Percentiles rank a stretch among this genome's conserved stretches.
Conservation (phyloP, 2,888 invertebrate genomes). For the Ceriagrion tenellum region DNA sequence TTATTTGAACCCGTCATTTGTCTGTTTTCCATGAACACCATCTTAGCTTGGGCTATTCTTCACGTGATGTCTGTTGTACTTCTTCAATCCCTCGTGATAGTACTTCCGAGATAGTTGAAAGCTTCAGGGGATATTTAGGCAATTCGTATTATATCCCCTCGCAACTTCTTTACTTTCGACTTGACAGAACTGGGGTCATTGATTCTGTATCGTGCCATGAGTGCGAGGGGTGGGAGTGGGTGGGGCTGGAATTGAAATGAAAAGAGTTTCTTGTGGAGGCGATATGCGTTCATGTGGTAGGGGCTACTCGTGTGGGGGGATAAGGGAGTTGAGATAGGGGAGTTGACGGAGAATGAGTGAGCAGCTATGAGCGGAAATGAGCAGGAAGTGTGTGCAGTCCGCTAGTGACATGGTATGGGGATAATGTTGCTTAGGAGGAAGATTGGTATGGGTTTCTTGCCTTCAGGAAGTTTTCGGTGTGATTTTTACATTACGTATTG, state of each 20-base stretch:
- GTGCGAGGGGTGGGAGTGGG: neutral
- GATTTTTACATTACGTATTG: too few species aligned
- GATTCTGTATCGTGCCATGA: neutral
- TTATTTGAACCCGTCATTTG: too few species aligned
- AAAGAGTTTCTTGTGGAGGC: neutral
- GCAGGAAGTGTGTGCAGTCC: neutral
- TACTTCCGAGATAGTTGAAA: too few species aligned
- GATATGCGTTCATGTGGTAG: neutral
- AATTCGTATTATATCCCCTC: neutral
- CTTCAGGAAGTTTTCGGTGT: neutral
- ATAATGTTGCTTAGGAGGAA: neutral
- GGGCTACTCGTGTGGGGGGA: neutral
- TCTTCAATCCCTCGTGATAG: too few species aligned
- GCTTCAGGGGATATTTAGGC: neutral
- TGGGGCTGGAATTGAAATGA: neutral
- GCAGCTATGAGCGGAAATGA: constrained; percentile 13
- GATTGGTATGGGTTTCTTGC: neutral
- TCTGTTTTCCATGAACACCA: too few species aligned
- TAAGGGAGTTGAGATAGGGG: neutral
- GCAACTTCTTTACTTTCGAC: neutral
- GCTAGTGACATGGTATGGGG: neutral
- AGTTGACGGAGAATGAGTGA: neutral
- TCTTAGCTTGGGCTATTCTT: too few species aligned
- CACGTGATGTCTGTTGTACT: too few species aligned
- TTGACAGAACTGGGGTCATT: neutral